Evolutionary conservation across 2,888 invertebrate genomes (phyloP).

Genomic region (Euphydryas editha): DNA sequence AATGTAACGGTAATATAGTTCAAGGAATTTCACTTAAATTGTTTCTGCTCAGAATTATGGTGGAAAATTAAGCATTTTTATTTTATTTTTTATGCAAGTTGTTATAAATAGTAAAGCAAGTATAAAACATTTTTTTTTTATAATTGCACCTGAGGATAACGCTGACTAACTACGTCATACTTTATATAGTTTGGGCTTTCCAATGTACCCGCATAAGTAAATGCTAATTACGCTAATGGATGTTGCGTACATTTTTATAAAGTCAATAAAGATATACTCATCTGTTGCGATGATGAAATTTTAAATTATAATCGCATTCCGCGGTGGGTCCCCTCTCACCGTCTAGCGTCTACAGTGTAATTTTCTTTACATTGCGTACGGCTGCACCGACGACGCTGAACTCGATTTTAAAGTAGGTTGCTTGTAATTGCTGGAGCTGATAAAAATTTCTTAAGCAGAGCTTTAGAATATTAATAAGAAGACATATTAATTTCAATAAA

Average conservation of each 20-base stretch:
- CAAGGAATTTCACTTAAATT: too few species aligned
- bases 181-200: neutral
- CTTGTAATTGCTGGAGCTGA: constrained; percentile 45
- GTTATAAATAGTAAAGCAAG: neutral
- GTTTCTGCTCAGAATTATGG: too few species aligned
- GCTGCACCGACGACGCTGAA: constrained; percentile 19
- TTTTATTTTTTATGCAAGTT: too few species aligned
- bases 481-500: neutral
- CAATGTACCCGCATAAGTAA: constrained; percentile 4
- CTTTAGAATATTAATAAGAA: neutral
- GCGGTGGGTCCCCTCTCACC: constrained; percentile 61
- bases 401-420: constrained; percentile 55
- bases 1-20: too few species aligned
- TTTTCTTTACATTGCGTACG: constrained; percentile 29
- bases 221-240: constrained; percentile 43
- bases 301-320: constrained; percentile 70
- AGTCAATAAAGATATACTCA: constrained; percentile 45
- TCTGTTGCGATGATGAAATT: constrained; percentile 64
- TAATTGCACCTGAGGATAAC: too few species aligned
- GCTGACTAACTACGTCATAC: neutral
- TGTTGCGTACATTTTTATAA: constrained; percentile 47
- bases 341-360: constrained; percentile 26
- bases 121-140: neutral
- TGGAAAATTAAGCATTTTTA: too few species aligned
- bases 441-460: constrained; percentile 24